Percentiles rank a stretch among this genome's conserved stretches.
These are phyloP conservation scores for Heliconius charithonia DNA, from an alignment of 2,888 invertebrate genomes.

Conservation along the genomic window DNA sequence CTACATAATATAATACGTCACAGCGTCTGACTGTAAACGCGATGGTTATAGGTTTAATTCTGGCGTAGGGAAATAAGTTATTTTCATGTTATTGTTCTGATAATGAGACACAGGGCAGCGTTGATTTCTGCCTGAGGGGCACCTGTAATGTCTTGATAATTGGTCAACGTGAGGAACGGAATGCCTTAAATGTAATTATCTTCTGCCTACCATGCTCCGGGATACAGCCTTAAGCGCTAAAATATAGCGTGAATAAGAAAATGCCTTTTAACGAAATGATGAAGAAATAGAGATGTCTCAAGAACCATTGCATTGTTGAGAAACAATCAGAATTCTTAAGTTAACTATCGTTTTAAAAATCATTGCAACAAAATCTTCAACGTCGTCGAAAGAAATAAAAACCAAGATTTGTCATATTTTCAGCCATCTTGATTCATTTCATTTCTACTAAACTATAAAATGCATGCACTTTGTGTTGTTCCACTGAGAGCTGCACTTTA, in stretches of 20 bases:
- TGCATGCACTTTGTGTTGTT: conserved; percentile 54
- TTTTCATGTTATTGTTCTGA: background rate
- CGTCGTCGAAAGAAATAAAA: conserved; percentile 38
- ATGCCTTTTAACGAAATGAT: background rate
- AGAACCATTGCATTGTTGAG: background rate
- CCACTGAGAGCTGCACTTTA: conserved; percentile 44
- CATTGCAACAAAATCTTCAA: conserved; percentile 21
- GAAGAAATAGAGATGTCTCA: background rate
- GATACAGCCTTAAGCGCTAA: no score
- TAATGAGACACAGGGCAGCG: no score
- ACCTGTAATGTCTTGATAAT: no score
- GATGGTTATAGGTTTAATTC: no score
- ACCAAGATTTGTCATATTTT: conserved; percentile 54
- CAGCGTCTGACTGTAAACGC: no score
- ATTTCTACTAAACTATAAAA: conserved; percentile 57
- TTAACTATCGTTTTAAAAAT: background rate
- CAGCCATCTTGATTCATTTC: conserved; percentile 56
- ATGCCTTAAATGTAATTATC: no score
- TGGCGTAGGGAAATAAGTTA: background rate
- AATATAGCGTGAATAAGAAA: no score
- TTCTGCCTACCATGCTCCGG: no score
- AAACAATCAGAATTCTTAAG: background rate
- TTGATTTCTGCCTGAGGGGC: no score
- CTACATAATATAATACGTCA: background rate
- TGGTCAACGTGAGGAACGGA: no score